Evolutionary conservation across 2,797 vertebrate genomes (phyloP), one percentile per base, ranked within the genome.

Genomic region (Bucorvus abyssinicus): DNA sequence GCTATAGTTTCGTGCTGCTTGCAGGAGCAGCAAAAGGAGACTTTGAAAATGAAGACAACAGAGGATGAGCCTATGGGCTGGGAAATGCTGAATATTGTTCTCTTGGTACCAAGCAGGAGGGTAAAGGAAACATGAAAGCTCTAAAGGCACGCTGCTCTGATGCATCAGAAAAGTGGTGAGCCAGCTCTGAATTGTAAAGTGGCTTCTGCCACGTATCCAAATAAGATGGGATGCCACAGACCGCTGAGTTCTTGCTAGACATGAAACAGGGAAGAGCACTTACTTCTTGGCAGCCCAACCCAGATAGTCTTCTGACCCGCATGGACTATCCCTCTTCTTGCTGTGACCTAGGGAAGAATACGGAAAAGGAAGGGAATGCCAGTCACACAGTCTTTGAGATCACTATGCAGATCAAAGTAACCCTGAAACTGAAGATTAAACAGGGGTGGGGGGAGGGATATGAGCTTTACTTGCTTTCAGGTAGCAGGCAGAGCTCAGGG

Each of bases 291-390:
- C 14, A 89, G 60, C 30, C 93, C 96, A 30, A 89, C 89, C 95
- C 95, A 96, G 77, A 96, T 53, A 50, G 87, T 95, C 95, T 96
- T 93, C 91, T 97, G 96, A 57, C 95, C 96, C 75, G 93, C 61
- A 9, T 84, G 65, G 56, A 93, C 75, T 89, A 97, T 93, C 32
- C 88, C 73, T 70, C 73, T 84, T 85, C n/a, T 94, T 40, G 95
- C 96, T 77, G 84, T 92, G 68, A 96, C 95, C 96, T 97, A 77
- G 16, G 56, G 29, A 69, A 87, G 80, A 88, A 76, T n/a, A 87
- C 19, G 89, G 68, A 87, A 87, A 70, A 8, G 30, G n/a, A 70
- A 56, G 11, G 38, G 23, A 88, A 73, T n/a, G 30, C 15, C 59
- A 87, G 45, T 55, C n/a, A 68, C 7, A 21, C 2, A 32, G 64